These are phyloP conservation scores for Porites lutea DNA, from an alignment of 64 coral and sea anemone species.

Conservation along the genomic window DNA sequence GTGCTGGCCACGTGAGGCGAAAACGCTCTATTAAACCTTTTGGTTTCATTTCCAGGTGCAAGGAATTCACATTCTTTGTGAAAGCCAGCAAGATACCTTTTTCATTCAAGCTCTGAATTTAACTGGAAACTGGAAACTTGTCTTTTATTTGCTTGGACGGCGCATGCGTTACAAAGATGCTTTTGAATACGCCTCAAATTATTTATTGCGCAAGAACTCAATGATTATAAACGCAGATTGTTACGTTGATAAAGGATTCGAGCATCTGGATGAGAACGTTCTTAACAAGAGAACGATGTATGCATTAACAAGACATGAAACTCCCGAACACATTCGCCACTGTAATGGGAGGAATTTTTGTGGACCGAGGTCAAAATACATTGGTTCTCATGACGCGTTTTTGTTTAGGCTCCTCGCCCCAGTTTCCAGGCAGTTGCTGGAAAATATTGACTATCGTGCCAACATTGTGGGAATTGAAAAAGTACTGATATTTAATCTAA, in stretches of 20 bases:
- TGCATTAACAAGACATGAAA: slow-evolving; percentile 92
- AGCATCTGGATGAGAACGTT: slow-evolving; percentile 54
- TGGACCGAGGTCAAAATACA: slow-evolving; percentile 79
- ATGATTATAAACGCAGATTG: slow-evolving; percentile 94
- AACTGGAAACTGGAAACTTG: slow-evolving; percentile 43
- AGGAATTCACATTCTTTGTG: slow-evolving; percentile 78
- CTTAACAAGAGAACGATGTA: slow-evolving; percentile 69
- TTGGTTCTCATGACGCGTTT: slow-evolving; percentile 98
- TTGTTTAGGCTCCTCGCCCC: slow-evolving; percentile 70
- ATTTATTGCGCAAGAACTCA: slow-evolving; percentile 64
- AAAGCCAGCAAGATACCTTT: slow-evolving; percentile 46
- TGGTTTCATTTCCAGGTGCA: slow-evolving; percentile 59
- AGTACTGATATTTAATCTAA: slow-evolving; percentile 78
- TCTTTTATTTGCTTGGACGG: slow-evolving; percentile 28
- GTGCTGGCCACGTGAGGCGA: too few species aligned
- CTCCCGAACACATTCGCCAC: slow-evolving; percentile 7
- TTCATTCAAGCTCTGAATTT: slow-evolving; percentile 63
- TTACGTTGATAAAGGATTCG: slow-evolving; percentile 88
- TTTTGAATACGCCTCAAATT: slow-evolving; percentile 70
- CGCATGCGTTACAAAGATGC: slow-evolving; percentile 88
- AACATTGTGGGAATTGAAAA: slow-evolving; percentile 85
- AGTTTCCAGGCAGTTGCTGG: slow-evolving; percentile 50
- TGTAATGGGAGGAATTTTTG: slow-evolving; percentile 84
- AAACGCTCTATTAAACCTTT: neutral
- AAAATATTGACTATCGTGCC: slow-evolving; percentile 69